These are phyloP conservation scores for Ammodytes marinus DNA, from an alignment of 2,113 vertebrate species.

Conservation along the genomic window DNA sequence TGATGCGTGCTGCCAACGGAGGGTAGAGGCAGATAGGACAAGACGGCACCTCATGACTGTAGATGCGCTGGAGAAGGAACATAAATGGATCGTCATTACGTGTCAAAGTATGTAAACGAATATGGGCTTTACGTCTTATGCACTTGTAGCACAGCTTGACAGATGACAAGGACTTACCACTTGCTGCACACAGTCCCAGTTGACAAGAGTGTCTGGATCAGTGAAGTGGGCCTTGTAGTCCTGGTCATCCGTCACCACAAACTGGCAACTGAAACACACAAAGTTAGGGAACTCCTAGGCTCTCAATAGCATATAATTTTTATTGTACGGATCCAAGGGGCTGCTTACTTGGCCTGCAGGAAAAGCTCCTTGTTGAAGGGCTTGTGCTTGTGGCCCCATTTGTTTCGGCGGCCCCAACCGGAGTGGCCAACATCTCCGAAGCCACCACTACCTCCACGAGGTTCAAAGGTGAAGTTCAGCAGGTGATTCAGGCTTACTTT, in stretches of 20 bases:
- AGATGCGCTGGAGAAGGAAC: slow-evolving; percentile 88
- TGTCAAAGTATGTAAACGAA: neutral
- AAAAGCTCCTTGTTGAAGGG: slow-evolving; percentile 99
- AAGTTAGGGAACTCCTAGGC: neutral
- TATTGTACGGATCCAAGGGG: no score
- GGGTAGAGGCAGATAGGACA: slow-evolving; percentile 99
- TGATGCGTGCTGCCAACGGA: slow-evolving; percentile 96
- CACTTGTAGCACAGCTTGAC: neutral
- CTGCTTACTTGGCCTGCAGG: slow-evolving; percentile 98
- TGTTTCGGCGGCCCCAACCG: slow-evolving; percentile 96
- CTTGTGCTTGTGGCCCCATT: slow-evolving; percentile 96
- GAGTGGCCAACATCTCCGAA: slow-evolving; percentile 89
- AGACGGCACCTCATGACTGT: slow-evolving; percentile 98
- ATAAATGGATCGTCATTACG: neutral
- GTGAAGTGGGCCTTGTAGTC: slow-evolving; percentile 97
- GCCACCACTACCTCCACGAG: slow-evolving; percentile 91
- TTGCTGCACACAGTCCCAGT: slow-evolving; percentile 99
- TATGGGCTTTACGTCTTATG: neutral
- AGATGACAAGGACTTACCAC: slow-evolving; percentile 88
- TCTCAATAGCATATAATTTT: neutral
- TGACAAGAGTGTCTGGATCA: slow-evolving; percentile 98
- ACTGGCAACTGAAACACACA: slow-evolving; percentile 92
- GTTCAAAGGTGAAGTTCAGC: slow-evolving; percentile 99
- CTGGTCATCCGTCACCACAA: slow-evolving; percentile 97
- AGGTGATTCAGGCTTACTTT: slow-evolving; percentile 99